Evolutionary conservation across 92 coral and sea anemone species (phyloP), one percentile per base, ranked within the genome.

Genomic region (Porites lobata): DNA sequence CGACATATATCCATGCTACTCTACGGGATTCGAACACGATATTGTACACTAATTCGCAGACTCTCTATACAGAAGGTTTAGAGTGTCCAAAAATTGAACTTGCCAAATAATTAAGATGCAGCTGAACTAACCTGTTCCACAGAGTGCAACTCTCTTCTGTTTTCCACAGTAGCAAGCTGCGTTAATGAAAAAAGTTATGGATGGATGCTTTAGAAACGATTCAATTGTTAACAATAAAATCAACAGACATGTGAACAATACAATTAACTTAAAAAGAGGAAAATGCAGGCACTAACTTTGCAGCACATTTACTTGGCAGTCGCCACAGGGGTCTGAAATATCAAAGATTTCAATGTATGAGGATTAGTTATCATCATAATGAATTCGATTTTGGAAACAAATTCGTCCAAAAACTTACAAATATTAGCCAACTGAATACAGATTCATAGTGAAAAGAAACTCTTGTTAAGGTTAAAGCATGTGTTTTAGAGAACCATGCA

Each of bases 131-230:
- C 99, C 98, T 85, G 94, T 74, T 69, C 99, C 99, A 95, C 99
- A 97, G 6, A 82, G 15, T 29, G 89, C 87, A 54, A 94, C 93
- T 53, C 91, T 85, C n/a, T 86, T 87, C 57, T 86, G 86, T 85
- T 96, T 91, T 72, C 98, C 96, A 85, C 99, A 97, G 80, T 95
- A 97, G 81, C 99, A 97, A n/a, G 77, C 99, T 96, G 69, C 9
- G 69, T 24, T 21, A 51, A 19, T 81, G 61, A 57, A 72, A 4
- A 59, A 22, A 72, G 18, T 20, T 8, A 84, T 9, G 29, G 11
- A 24, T 58, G 64, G 22, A 22, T 59, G 56, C 61, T 56, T 56
- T 56, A 56, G 61, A 56, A 56, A 56, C 15, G 61, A 9, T 56
- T 56, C 15, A 56, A 56, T 56, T 56, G 15, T 38, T 38, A 38